Evolutionary conservation across 2,888 invertebrate genomes (phyloP).

Genomic region (Pediacus dermestoides): DNA sequence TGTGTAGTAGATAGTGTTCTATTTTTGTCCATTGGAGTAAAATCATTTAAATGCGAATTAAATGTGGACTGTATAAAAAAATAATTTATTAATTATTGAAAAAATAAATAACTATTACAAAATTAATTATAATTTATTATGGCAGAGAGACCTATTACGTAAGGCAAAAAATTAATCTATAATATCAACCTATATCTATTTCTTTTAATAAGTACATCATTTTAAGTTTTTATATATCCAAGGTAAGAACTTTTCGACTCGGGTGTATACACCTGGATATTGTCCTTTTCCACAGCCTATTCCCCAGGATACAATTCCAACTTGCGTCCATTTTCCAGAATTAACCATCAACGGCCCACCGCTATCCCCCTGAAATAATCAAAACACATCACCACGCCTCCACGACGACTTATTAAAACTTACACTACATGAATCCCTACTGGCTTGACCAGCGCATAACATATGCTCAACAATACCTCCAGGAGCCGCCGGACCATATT

Average conservation of each 20-base stretch:
- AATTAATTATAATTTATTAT: conserved; percentile 19
- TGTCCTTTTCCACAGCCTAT: conserved; percentile 89
- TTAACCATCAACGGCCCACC: conserved; percentile 84
- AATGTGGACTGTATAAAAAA: conserved; percentile 12
- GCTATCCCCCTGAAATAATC: conserved; percentile 78
- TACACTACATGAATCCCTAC: conserved; percentile 87
- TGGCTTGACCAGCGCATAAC: conserved; percentile 81
- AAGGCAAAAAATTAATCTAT: conserved; percentile 5
- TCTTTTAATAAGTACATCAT: conserved; percentile 42
- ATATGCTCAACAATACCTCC: conserved; percentile 86
- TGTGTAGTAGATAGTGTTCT: no score
- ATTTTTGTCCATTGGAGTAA: not conserved
- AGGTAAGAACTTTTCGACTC: conserved; percentile 76
- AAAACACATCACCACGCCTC: no score
- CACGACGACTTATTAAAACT: conserved; percentile 44
- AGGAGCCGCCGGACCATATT: conserved; percentile 82
- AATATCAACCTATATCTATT: conserved; percentile 3
- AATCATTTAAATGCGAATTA: not conserved
- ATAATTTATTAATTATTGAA: conserved; percentile 21
- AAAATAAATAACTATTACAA: conserved; percentile 23
- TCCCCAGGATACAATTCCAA: conserved; percentile 88
- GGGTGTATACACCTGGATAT: conserved; percentile 86
- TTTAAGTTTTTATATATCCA: conserved; percentile 85
- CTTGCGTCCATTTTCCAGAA: conserved; percentile 74
- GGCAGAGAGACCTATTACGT: conserved; percentile 12